Percentiles rank a stretch among this genome's conserved stretches.
Evolutionary conservation across 2,888 invertebrate genomes (phyloP).

Genomic region (Elmis aenea): DNA sequence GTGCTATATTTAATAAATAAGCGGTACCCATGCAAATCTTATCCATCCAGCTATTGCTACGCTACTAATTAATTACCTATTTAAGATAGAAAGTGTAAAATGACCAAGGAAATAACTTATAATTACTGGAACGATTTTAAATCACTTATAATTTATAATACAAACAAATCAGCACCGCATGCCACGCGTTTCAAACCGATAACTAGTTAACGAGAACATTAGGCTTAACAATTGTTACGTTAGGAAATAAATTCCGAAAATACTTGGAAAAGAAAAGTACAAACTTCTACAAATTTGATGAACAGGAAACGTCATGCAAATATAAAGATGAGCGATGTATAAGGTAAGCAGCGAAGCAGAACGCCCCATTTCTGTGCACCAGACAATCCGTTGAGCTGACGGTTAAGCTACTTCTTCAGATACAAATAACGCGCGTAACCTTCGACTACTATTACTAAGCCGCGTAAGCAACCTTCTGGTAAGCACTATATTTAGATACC

Average conservation of each 20-base stretch:
- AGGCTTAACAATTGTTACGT: background rate
- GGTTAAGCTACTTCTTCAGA: conserved; percentile 2
- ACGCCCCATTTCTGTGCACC: conserved; percentile 5
- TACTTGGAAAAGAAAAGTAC: background rate
- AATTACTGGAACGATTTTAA: too few relatives aligned
- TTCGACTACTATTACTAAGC: conserved; percentile 1
- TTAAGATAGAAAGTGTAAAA: too few relatives aligned
- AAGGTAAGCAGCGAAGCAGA: conserved; percentile 2
- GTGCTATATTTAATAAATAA: too few relatives aligned
- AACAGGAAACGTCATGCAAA: conserved; percentile 8
- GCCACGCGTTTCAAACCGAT: background rate
- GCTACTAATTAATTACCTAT: too few relatives aligned
- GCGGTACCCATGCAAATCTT: too few relatives aligned
- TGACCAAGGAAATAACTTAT: too few relatives aligned
- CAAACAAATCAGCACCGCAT: background rate
- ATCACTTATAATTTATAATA: conserved; percentile 1
- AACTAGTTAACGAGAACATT: background rate
- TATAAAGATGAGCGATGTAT: conserved; percentile 5
- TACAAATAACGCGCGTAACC: conserved; percentile 1
- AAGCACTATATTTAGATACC: conserved; percentile 3
- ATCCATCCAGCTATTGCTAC: too few relatives aligned
- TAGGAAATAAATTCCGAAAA: background rate
- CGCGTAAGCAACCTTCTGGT: conserved; percentile 2
- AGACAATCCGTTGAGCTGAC: too few relatives aligned
- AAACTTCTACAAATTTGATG: conserved; percentile 1